Evolutionary conservation across 2,888 invertebrate genomes (phyloP), one percentile per base, ranked within the genome.

Genomic region (Hartigia nigra): DNA sequence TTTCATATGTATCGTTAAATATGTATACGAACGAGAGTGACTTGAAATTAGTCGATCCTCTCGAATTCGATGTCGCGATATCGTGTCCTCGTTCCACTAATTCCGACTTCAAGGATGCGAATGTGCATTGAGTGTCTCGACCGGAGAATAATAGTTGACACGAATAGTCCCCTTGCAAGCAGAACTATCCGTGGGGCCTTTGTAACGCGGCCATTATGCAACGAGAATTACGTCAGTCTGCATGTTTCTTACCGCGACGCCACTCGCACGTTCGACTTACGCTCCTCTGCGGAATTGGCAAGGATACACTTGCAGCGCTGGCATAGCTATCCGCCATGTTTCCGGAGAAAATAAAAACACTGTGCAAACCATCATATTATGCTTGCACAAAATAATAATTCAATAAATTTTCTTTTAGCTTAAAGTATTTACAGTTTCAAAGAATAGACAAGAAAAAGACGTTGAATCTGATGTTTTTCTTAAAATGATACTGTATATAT

Each of bases 71-170:
- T 23, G 55, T 55, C 23, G 55, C 9, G 23, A 55, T 55, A 55
- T 72, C 77, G 39, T 85, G 89, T 84, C 90, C 90, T 90, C 87
- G 90, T 89, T 84, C 90, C 85, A 90, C 87, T 90, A 90, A 90
- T 89, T 89, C 88, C 87, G 81, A 82, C 82, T 79, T 85, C 90
- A 89, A 90, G 90, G 89, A 90, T 89, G 84, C 85, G 81, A 86
- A 81, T 79, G 79, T 80, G 79, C 80, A 81, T 82, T 80, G 83
- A 81, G 82, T 81, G 81, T 80, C 81, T 76, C 75, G 78, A 36
- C 82, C 80, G 83, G 82, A 82, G 87, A 87, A 87, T 87, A 88
- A 88, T 87, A 85, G 87, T 85, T 83, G 84, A 85, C 85, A 84
- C 84, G 85, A 85, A 87, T 87, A 86, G 84, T 86, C 77, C 82